Evolutionary conservation across 2,113 vertebrate species (phyloP), one percentile per base, ranked within the genome.

Genomic region (Poeciliopsis prolifica): DNA sequence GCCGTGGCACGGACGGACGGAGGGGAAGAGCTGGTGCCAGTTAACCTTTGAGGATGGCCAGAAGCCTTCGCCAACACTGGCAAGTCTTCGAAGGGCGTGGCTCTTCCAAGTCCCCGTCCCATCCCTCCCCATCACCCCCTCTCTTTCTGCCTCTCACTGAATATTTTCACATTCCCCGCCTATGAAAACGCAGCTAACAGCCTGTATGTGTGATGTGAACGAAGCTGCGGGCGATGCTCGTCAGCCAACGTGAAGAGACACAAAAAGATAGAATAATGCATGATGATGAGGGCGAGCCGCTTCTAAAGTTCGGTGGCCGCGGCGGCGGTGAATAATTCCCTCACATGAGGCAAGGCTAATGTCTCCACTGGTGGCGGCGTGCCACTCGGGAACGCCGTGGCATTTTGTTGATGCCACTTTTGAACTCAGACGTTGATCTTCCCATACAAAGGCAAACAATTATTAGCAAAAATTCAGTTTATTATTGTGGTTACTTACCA

Each of bases 271-370:
- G 89, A 92, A 92, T 89, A 89, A 90, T 92, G 85, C 90, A 92
- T 93, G 84, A 69, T 83, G 88, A 91, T 89, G 84, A 83, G 69
- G 73, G 76, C 63, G 35, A 58, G n/a, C 65, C 79, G 74, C 61
- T n/a, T 87, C 91, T 80, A 83, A 90, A 88, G 90, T 88, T 87
- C 70, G 84, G 76, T 89, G 82, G 89, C 80, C 78, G 68, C 26
- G 68, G 79, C 54, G 10, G 72, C 64, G 77, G 85, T 93, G 86
- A 93, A 93, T 91, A 86, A 93, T 92, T 93, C 90, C 73, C 87
- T 90, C 84, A 90, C 74, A 91, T 91, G 89, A 82, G 68, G 71
- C 9, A 1, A 35, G 35, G 42, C 26, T 87, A 73, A 91, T 74
- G 73, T 7, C 33, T 48, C 78, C 63, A 26, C 29, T 70, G 19